phyloP scores from a whole-genome alignment of 2,888 invertebrate genomes.

The Acanthococcus lagerstroemiae region DNA sequence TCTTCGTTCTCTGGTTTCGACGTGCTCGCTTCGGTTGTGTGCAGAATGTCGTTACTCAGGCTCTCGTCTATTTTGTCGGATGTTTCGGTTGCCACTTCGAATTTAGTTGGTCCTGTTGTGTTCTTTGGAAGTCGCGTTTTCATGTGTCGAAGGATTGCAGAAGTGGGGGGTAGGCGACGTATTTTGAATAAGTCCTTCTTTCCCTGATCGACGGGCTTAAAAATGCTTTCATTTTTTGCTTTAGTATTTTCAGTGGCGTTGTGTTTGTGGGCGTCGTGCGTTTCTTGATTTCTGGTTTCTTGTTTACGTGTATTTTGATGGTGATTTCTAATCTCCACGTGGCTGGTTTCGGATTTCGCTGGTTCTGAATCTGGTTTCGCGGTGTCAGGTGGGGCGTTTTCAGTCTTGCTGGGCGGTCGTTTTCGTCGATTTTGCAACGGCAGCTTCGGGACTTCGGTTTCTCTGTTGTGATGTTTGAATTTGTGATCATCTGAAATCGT shows the following conservation, averaged over 20 bases:
- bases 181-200: constrained; percentile 17
- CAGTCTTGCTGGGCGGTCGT: background rate
- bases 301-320: background rate
- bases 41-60: background rate
- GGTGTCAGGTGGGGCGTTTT: background rate
- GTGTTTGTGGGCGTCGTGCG: background rate
- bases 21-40: background rate
- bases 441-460: too few relatives aligned
- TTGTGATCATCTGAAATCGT: too few relatives aligned
- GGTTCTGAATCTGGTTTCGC: background rate
- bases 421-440: constrained; percentile 4
- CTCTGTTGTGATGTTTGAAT: too few relatives aligned
- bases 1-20: background rate
- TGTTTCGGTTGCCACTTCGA: background rate
- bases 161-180: constrained; percentile 35
- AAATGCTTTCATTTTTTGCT: background rate
- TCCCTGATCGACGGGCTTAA: background rate
- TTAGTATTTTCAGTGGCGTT: background rate
- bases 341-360: background rate
- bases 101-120: too few relatives aligned
- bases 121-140: background rate
- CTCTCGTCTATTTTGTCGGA: background rate
- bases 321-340: background rate
- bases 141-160: constrained; percentile 36
- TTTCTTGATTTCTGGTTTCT: too few relatives aligned